A percentile compares a stretch with the other conserved stretches of the same genome.
Conservation (phyloP, 1,140 invertebrate genomes). For the Luehdorfia chinensis region DNA sequence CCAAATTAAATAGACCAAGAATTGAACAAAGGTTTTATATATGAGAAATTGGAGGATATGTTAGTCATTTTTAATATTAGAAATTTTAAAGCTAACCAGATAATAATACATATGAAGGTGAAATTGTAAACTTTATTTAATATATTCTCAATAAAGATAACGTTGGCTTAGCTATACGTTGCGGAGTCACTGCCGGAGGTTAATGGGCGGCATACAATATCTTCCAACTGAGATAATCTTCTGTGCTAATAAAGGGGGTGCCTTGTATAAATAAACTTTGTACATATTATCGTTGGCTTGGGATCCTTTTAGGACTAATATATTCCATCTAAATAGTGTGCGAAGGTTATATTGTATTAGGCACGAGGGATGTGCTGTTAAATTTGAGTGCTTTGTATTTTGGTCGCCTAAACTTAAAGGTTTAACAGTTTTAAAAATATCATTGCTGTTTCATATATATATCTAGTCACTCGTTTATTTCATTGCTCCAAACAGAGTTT, state of each 20-base stretch:
- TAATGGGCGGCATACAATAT: slow-evolving; percentile 10
- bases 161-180: neutral
- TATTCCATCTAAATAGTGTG: slow-evolving; percentile 6
- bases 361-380: neutral
- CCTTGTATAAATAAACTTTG: slow-evolving; percentile 11
- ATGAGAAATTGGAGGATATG: no score
- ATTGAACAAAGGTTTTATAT: no score
- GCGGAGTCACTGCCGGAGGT: slow-evolving; percentile 2
- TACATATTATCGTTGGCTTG: slow-evolving; percentile 11
- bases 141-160: neutral
- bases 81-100: no score
- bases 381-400: neutral
- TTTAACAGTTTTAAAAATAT: no score
- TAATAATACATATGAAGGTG: no score
- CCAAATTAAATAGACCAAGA: no score
- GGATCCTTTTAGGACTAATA: slow-evolving; percentile 10
- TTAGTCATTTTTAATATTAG: no score
- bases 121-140: no score
- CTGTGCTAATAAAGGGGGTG: slow-evolving; percentile 14
- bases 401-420: neutral
- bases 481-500: no score
- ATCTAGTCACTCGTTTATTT: no score
- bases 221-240: slow-evolving; percentile 15
- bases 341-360: slow-evolving; percentile 9
- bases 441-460: no score